Base-by-base conservation (phyloP, 2,113 vertebrate species). In the Hoplias malabaricus region DNA sequence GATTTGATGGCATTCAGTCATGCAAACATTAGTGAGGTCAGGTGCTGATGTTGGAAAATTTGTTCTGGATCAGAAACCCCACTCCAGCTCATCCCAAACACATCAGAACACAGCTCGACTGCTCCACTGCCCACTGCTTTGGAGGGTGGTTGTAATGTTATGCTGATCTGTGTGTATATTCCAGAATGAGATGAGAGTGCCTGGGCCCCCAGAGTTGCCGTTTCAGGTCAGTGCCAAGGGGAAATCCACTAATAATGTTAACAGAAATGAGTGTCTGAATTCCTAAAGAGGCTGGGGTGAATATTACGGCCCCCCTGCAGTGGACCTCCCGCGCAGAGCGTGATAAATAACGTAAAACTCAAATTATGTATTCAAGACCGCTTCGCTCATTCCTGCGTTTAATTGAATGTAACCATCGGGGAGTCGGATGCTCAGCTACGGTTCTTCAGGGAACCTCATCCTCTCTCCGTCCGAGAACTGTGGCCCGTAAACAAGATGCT, bases 401-500 rank as follows among this genome's bases (percentile, higher is more conserved):
- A 80, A 80, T 73, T 80, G 78, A 19, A 43, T 36, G 70, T 12
- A 67, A 34, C 42, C 70, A 34, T 74, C 29, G 6, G 70, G 78
- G 78, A 59, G 27, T 11, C 23, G 7, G 69, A 73, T 48, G 27
- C 43, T 25, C 57, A 43, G 16, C 61, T 75, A 75, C 66, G 31
- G 75, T 48, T 65, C 62, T 68, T 68, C 19, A 38, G 62, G 50
- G 73, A 61, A 50, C 57, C 57, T 73, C 62, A n/a, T 66, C 66
- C 34, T 66, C 23, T 53, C 48, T 70, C 38, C 48, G 59, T 62
- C 59, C 6, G 27, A 40, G 68, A 75, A 48, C 62, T 53, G 27
- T 25, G 21, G 63, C 59, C 68, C 67, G 79, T 81, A 71, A 84
- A n/a, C n/a, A n/a, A 84, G 77, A 74, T 65, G 34, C 29, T 80